Evolutionary conservation across 2,797 vertebrate genomes (phyloP).

Genomic region (Gymnoscopelus braueri): DNA sequence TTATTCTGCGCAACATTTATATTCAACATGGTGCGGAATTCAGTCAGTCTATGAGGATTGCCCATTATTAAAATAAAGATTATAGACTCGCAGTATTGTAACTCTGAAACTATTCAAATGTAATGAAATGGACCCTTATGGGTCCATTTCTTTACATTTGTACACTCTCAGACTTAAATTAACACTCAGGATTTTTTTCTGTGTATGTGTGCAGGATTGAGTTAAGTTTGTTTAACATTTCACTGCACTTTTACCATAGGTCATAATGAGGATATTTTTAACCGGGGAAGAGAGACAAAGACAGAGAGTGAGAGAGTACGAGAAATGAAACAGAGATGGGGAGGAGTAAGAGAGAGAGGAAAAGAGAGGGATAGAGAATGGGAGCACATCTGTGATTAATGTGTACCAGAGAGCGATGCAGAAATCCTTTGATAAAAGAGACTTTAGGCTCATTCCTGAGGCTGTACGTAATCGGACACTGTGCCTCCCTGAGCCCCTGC

Average conservation of each 20-base stretch:
- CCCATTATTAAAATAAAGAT: too few species aligned
- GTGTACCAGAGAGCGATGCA: constrained; percentile 77
- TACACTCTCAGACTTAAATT: too few species aligned
- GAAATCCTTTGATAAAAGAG: constrained; percentile 82
- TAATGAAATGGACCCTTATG: too few species aligned
- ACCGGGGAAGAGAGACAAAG: constrained; percentile 35
- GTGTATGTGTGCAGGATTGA: background rate
- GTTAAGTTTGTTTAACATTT: background rate
- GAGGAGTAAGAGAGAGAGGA: constrained; percentile 19
- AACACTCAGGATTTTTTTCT: too few species aligned
- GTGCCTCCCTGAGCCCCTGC: constrained; percentile 57
- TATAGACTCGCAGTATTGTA: too few species aligned
- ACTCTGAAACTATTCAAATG: too few species aligned
- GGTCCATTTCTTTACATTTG: too few species aligned
- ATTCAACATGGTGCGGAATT: too few species aligned
- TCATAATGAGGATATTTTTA: constrained; percentile 34
- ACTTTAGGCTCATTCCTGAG: constrained; percentile 82
- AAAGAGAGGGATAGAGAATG: constrained; percentile 45
- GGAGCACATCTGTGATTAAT: constrained; percentile 86
- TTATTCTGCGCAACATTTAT: too few species aligned
- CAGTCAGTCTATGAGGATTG: too few species aligned
- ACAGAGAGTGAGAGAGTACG: constrained; percentile 23
- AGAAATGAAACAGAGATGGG: constrained; percentile 6
- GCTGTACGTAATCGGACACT: constrained; percentile 76
- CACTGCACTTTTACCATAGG: constrained; percentile 4